Percentiles rank a stretch among this genome's conserved stretches.
phyloP scores from a whole-genome alignment of 2,797 vertebrate species.

The Spinus olivaceus region DNA sequence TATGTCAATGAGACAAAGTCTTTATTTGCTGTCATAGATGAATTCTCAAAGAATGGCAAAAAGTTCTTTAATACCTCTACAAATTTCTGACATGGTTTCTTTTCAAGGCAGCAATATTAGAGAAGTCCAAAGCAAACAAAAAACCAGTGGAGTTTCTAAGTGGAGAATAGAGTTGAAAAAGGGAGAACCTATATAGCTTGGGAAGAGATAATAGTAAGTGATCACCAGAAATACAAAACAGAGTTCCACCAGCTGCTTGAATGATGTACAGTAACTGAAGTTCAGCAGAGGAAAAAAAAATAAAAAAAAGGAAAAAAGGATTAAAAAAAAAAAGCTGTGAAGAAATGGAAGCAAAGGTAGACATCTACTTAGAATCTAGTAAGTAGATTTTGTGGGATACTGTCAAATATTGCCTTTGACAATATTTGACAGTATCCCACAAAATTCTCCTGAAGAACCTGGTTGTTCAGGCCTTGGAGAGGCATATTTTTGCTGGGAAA shows the following conservation, averaged over 20 bases:
- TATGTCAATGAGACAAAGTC: neutral
- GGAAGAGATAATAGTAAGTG: neutral
- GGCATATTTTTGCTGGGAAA: rapidly evolving
- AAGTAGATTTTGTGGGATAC: neutral
- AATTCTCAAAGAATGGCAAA: neutral
- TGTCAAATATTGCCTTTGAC: neutral
- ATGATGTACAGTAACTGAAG: neutral
- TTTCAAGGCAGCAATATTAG: neutral
- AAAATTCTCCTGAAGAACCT: neutral
- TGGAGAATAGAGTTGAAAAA: neutral
- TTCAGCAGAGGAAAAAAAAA: no score
- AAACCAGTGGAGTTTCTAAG: neutral
- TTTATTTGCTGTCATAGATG: neutral
- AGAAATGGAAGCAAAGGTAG: neutral
- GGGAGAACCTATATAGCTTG: neutral
- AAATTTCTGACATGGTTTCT: neutral
- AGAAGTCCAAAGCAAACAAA: neutral
- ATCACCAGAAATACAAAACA: neutral
- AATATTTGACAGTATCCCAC: neutral
- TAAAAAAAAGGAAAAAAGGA: no score
- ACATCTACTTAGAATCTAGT: neutral
- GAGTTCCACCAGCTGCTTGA: neutral
- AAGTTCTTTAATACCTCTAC: neutral
- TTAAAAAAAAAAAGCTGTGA: neutral
- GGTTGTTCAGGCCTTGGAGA: neutral